Base-by-base conservation (phyloP, 2,888 invertebrate genomes). In the Ptycholaimellus sp. region DNA sequence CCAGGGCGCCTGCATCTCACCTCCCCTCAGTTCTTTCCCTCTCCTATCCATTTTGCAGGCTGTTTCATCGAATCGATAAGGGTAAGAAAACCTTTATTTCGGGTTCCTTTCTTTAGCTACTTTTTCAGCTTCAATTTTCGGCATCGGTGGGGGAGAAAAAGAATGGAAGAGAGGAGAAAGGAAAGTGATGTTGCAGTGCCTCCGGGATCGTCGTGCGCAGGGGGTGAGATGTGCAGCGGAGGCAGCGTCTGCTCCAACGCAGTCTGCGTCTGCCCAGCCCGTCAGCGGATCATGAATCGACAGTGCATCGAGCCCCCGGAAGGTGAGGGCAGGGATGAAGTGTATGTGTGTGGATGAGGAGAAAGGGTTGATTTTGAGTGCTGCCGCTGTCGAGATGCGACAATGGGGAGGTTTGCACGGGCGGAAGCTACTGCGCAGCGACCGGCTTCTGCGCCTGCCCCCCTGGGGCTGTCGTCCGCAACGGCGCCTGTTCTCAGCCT, bases 361-460 rank as follows among this genome's bases (percentile, higher is more conserved):
- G 13, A 6, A 6, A 13, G 25, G 7, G 13, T 23, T 6, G 7
- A 13, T 16, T 19, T 5, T 3, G 18, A 34, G 34, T 34, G 4
- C 25, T 20, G 7, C 34, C 34, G 5, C 11, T 3, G 23, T 25
- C 25, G 4, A 6, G 17, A 17, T 52, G 52, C 41, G 39, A 40
- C 19, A 44, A 42, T 31, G 48, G 45, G 11, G 49, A n/a, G n/a
- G 5, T 37, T 11, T 40, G 40, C 30, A 31, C 31, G 5, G 37
- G 40, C 20, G 40, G 40, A 3, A 17, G 31, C 13, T 11, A 11
- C 4, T 40, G 40, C 22, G 2, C 5, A n/a, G 33, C 35, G 14
- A 30, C 3, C 3, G 34, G 34, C 16, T 2, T 30, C n/a, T 25
- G 25, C 17, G n/a, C 17, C n/a, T n/a, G n/a, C n/a, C n/a, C n/a